Evolutionary conservation across 2,113 vertebrate species (phyloP).

Genomic region (Trichechus manatus): DNA sequence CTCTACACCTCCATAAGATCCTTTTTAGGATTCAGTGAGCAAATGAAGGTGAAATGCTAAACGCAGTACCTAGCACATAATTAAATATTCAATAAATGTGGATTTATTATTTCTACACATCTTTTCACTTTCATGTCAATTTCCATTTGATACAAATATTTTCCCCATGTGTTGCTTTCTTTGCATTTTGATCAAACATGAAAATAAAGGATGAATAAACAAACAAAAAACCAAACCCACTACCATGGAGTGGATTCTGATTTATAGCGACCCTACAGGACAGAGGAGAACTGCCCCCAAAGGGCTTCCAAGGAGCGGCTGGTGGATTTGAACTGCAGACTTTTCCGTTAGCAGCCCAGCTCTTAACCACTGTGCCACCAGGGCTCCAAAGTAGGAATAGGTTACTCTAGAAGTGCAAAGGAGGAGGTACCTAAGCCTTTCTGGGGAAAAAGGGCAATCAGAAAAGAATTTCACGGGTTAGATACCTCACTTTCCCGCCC

Average conservation of each 20-base stretch:
- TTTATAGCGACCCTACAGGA: too few species aligned
- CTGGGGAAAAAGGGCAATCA: not conserved
- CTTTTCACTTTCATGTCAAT: not conserved
- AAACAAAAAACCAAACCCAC: too few species aligned
- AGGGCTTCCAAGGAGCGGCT: too few species aligned
- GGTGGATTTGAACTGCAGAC: too few species aligned
- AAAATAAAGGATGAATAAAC: not conserved
- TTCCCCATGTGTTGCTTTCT: not conserved
- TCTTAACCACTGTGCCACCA: too few species aligned
- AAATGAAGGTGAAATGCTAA: not conserved
- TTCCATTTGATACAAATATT: not conserved
- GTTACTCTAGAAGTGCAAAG: not conserved
- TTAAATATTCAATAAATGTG: not conserved
- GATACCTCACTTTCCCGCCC: not conserved
- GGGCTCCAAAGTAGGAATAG: not conserved
- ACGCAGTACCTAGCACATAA: not conserved
- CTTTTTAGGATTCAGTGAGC: not conserved
- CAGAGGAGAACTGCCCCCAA: too few species aligned
- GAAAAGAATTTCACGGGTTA: not conserved
- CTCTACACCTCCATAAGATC: not conserved
- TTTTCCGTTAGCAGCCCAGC: too few species aligned
- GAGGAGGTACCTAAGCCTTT: not conserved
- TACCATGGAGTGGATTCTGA: too few species aligned
- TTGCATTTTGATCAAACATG: not conserved
- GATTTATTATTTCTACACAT: conserved; percentile 18